Conservation (phyloP, 1,140 invertebrate genomes). For the Caenorhabditis brenneri region DNA sequence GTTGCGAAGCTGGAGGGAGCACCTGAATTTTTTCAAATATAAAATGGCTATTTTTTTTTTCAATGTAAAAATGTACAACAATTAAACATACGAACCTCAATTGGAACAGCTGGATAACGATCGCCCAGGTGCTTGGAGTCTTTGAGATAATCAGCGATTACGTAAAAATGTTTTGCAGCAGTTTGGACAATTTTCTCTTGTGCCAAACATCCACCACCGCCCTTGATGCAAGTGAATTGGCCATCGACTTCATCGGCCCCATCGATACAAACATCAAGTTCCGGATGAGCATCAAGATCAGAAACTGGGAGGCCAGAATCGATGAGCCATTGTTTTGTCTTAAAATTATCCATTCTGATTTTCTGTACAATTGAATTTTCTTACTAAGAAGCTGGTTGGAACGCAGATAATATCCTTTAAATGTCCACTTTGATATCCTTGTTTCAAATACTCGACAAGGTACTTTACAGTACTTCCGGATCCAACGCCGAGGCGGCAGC, state of each 20-base stretch:
- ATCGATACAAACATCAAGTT: slow-evolving; percentile 59
- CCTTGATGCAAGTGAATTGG: slow-evolving; percentile 58
- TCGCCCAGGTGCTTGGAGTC: slow-evolving; percentile 55
- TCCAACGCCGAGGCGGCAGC: slow-evolving; percentile 56
- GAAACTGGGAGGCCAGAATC: slow-evolving; percentile 56
- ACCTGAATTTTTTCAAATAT: background rate
- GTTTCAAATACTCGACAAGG: slow-evolving; percentile 53
- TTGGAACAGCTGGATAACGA: slow-evolving; percentile 54
- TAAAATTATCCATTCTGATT: background rate
- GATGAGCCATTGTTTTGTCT: slow-evolving; percentile 58
- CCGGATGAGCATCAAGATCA: slow-evolving; percentile 55
- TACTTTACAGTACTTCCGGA: slow-evolving; percentile 58
- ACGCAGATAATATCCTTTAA: slow-evolving; percentile 41
- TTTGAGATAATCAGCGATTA: slow-evolving; percentile 58
- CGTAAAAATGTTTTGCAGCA: slow-evolving; percentile 55
- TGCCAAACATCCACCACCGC: slow-evolving; percentile 58
- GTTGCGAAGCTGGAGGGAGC: slow-evolving; percentile 46
- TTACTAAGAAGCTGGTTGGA: slow-evolving; percentile 44
- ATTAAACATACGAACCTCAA: slow-evolving; percentile 45
- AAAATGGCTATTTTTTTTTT: background rate
- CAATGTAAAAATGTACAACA: background rate
- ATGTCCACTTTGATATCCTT: slow-evolving; percentile 44
- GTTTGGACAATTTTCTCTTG: slow-evolving; percentile 59
- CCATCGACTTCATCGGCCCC: slow-evolving; percentile 58
- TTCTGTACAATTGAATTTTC: no score